Evolutionary conservation across 92 coral and sea anemone species (phyloP), one percentile per base, ranked within the genome.

Genomic region (Pocillopora meandrina): DNA sequence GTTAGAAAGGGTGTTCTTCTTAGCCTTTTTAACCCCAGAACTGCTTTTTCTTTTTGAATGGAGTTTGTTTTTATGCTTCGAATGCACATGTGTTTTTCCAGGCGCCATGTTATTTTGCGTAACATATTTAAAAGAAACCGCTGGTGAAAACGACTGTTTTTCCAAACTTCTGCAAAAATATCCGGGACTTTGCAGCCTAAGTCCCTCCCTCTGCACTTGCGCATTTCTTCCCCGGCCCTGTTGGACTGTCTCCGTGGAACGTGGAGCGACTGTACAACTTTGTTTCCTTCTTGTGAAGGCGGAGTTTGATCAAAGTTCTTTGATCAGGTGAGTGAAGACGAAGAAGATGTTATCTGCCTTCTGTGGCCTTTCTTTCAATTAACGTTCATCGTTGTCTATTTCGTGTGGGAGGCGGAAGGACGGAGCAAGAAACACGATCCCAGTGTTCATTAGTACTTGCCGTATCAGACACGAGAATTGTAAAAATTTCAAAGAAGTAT

Each of bases 131-230:
- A 55, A 35, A 18, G 56, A 55, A 34, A 74, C 62, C 78, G 63
- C 78, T 74, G 16, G 12, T 61, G 67, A 74, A 17, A 42, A 16
- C 6, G 52, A 69, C 71, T 70, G 33, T 74, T 79, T 65, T 79
- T 12, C 15, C 23, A 78, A 13, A 34, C 13, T 10, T 0, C 47
- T 16, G 21, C 72, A 1, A 7, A 21, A 17, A 68, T 89, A 91
- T 91, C 95, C 95, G 95, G 95, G 95, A 58, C 12, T 42, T 75
- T 73, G 42, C 49, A 26, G 57, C 56, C 59, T 18, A 62, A 31
- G 78, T 78, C 80, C 89, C 71, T 75, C 77, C 85, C 78, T 72
- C 75, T 77, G 90, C 90, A 90, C 95, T 88, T 62, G 84, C 95
- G 92, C 88, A 85, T 78, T 89, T 65, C 65, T 67, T 78, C 79